Conservation (phyloP, 2,797 vertebrate species). For the Rhynchotus rufescens region DNA sequence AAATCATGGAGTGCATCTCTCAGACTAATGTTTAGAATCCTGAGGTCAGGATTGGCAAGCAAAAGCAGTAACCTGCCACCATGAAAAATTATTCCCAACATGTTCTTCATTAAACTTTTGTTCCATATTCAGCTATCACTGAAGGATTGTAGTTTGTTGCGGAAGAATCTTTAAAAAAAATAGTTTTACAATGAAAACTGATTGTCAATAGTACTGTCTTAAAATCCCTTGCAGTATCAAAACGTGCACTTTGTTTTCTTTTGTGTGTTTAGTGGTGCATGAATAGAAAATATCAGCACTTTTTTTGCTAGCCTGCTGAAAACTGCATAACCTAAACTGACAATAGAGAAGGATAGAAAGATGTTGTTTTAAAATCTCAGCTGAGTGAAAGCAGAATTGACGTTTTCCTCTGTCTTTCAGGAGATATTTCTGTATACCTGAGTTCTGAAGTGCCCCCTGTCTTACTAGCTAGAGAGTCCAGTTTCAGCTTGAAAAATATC, state of each 20-base stretch:
- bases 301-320: background rate
- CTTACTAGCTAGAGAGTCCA: background rate
- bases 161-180: background rate
- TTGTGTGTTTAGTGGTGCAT: background rate
- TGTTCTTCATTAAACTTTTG: background rate
- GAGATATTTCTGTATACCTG: background rate
- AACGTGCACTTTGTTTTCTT: background rate
- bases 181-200: background rate
- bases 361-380: background rate
- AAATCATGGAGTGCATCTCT: background rate
- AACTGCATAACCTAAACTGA: background rate
- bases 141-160: background rate
- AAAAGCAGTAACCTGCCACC: background rate
- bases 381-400: background rate
- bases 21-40: background rate
- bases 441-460: background rate
- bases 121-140: rapidly evolving
- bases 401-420: background rate
- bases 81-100: background rate
- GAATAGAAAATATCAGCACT: background rate
- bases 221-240: background rate
- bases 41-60: background rate
- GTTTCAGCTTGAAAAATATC: background rate
- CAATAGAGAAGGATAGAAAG: background rate
- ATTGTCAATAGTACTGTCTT: background rate